Percentiles rank a stretch among this genome's conserved stretches.
Conservation (phyloP, 2,888 invertebrate genomes). For the Platerodrilus igneus region DNA sequence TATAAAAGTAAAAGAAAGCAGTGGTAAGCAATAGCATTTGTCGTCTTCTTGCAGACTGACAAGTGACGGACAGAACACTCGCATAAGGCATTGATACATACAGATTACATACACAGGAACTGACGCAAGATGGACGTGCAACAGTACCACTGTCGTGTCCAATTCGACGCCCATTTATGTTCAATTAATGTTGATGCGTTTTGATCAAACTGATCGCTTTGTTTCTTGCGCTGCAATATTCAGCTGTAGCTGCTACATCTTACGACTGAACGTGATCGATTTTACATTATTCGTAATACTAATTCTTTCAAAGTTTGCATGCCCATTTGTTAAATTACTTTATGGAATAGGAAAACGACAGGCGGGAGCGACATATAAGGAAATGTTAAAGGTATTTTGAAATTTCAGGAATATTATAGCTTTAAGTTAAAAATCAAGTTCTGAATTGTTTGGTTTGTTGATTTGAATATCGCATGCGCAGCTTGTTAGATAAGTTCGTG, state of each 20-base stretch:
- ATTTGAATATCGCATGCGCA: no score
- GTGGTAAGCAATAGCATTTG: constrained; percentile 25
- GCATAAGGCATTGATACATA: constrained; percentile 29
- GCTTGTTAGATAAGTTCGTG: no score
- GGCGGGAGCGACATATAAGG: background rate
- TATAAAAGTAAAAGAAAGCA: constrained; percentile 1
- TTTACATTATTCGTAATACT: constrained; percentile 18
- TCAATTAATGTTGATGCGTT: constrained; percentile 29
- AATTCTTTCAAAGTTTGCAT: constrained; percentile 6
- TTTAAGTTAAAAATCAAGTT: no score
- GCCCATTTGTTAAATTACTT: constrained; percentile 6
- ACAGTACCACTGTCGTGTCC: constrained; percentile 29
- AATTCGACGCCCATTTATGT: constrained; percentile 29
- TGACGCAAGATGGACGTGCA: constrained; percentile 33
- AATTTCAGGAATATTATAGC: no score
- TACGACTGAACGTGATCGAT: constrained; percentile 24
- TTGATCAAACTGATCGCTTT: constrained; percentile 26
- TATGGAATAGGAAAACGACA: constrained; percentile 4
- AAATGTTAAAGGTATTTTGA: no score
- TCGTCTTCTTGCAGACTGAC: constrained; percentile 24
- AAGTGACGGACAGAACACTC: constrained; percentile 27
- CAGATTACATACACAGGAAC: constrained; percentile 36
- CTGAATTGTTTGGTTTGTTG: no score
- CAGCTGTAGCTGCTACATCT: constrained; percentile 16
- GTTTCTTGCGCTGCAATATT: constrained; percentile 17